Evolutionary conservation across 1,140 invertebrate genomes (phyloP).

Genomic region (Drosophila ficusphila): DNA sequence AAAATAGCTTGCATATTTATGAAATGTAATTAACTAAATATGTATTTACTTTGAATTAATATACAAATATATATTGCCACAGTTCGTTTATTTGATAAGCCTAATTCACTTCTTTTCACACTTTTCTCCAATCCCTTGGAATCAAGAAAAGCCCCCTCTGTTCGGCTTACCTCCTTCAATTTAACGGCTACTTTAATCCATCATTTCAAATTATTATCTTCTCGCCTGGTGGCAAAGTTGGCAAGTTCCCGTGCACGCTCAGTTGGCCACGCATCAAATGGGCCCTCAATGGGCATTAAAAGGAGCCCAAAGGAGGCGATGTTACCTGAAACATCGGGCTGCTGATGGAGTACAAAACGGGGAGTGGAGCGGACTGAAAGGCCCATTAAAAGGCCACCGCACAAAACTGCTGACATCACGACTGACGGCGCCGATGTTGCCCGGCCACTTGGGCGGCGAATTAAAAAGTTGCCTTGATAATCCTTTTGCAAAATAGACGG

Average conservation of each 20-base stretch:
- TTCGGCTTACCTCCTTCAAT: slow-evolving; percentile 41
- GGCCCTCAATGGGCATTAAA: slow-evolving; percentile 74
- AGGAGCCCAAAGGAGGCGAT: slow-evolving; percentile 16
- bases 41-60: too few species aligned
- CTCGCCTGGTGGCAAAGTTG: slow-evolving; percentile 52
- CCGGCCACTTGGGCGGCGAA: slow-evolving; percentile 48
- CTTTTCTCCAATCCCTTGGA: neutral
- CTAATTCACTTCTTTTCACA: neutral
- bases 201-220: slow-evolving; percentile 77
- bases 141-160: neutral
- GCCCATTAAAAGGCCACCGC: slow-evolving; percentile 72
- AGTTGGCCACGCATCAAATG: slow-evolving; percentile 78
- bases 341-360: neutral
- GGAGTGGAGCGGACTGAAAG: neutral
- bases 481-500: slow-evolving; percentile 81
- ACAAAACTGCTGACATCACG: slow-evolving; percentile 78
- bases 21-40: too few species aligned
- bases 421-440: slow-evolving; percentile 34
- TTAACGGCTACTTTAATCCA: slow-evolving; percentile 70
- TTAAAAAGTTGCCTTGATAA: slow-evolving; percentile 83
- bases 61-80: too few species aligned
- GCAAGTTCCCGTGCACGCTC: slow-evolving; percentile 49
- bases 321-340: slow-evolving; percentile 4
- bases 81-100: neutral
- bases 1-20: neutral